Conservation (phyloP, 2,113 vertebrate species). For the Hemibagrus wyckioides region DNA sequence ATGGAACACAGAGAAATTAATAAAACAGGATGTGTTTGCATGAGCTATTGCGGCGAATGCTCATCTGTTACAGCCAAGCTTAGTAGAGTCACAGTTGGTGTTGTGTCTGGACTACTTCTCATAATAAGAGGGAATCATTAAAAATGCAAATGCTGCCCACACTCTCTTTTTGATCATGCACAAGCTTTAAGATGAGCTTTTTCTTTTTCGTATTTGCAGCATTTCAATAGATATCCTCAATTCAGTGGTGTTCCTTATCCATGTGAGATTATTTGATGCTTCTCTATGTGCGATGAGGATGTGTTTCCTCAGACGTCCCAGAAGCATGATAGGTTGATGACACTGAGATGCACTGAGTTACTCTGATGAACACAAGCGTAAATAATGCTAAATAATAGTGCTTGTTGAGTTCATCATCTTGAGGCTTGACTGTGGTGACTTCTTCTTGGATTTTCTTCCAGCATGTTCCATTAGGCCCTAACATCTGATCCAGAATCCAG, state of each 20-base stretch:
- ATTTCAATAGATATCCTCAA: neutral
- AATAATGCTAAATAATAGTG: neutral
- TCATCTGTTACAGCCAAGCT: neutral
- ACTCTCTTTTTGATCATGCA: neutral
- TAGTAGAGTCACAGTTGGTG: neutral
- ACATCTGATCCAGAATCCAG: neutral
- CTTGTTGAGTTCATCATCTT: neutral
- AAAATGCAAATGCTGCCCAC: slow-evolving; percentile 12
- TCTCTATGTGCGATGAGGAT: neutral
- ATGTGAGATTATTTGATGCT: neutral
- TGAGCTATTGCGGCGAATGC: neutral
- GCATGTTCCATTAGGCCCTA: neutral
- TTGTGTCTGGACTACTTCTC: neutral
- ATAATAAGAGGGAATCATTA: slow-evolving; percentile 13
- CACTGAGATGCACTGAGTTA: neutral
- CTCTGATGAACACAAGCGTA: neutral
- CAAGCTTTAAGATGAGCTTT: neutral
- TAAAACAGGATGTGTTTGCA: neutral
- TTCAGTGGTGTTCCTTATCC: neutral
- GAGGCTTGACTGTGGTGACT: neutral
- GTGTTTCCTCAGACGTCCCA: neutral
- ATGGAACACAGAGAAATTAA: neutral
- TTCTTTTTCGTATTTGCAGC: neutral
- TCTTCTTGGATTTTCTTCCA: neutral
- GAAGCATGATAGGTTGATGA: neutral